phyloP scores from a whole-genome alignment of 2,113 vertebrate species.

The Gambusia holbrooki region DNA sequence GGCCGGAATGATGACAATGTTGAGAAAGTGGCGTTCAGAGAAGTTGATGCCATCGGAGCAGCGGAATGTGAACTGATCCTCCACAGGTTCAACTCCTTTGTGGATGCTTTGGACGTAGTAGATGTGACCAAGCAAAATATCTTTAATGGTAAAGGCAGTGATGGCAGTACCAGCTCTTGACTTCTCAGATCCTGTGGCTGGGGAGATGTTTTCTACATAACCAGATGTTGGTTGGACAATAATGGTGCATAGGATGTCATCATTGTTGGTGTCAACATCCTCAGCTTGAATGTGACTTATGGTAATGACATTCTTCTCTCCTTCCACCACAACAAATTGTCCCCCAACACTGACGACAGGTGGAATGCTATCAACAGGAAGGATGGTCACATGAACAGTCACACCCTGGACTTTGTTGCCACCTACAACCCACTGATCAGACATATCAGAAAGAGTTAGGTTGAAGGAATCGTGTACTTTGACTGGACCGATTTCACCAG shows the following conservation, averaged over 20 bases:
- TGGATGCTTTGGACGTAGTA: constrained; percentile 96
- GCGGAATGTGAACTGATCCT: constrained; percentile 90
- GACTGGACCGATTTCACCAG: constrained; percentile 89
- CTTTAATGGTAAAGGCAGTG: constrained; percentile 91
- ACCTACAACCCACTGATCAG: constrained; percentile 91
- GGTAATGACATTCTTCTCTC: constrained; percentile 84
- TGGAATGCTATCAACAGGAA: constrained; percentile 89
- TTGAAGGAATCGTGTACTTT: constrained; percentile 89
- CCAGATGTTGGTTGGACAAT: constrained; percentile 90
- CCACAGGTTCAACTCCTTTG: constrained; percentile 89
- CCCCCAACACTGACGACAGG: constrained; percentile 77
- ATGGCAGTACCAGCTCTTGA: constrained; percentile 89
- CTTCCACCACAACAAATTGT: constrained; percentile 81
- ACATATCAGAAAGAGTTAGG: constrained; percentile 89
- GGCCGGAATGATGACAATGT: constrained; percentile 85
- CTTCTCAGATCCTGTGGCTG: constrained; percentile 93
- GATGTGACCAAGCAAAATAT: constrained; percentile 85
- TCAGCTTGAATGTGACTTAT: constrained; percentile 81
- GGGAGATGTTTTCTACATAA: constrained; percentile 95
- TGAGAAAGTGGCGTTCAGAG: constrained; percentile 89
- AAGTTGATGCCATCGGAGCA: constrained; percentile 96
- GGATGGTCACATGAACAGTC: constrained; percentile 89
- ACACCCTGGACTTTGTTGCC: constrained; percentile 86
- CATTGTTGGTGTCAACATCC: constrained; percentile 87
- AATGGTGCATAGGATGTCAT: constrained; percentile 92